Percentiles rank a stretch among this genome's conserved stretches.
phyloP scores from a whole-genome alignment of 2,113 vertebrate species.

The Pithys albifrons region DNA sequence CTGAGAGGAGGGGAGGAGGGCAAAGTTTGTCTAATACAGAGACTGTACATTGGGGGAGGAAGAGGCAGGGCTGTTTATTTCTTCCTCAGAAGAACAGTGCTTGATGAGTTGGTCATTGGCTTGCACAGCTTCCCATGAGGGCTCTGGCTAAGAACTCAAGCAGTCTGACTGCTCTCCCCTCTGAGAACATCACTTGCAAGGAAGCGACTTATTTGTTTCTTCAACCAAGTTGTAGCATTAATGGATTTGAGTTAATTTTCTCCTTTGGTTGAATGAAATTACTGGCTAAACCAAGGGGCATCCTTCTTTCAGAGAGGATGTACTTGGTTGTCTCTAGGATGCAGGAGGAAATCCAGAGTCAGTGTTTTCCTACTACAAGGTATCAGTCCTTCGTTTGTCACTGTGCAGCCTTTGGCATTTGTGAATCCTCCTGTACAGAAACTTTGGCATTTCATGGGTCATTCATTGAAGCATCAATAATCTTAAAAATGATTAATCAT shows the following conservation, averaged over 20 bases:
- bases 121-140: not conserved
- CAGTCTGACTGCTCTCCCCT: not conserved
- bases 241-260: not conserved
- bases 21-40: not conserved
- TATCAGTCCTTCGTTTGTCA: not conserved
- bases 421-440: not conserved
- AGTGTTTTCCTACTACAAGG: accelerated
- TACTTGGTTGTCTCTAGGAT: not conserved
- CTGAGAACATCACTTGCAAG: not conserved
- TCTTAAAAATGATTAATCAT: not conserved
- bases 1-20: not conserved
- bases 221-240: not conserved
- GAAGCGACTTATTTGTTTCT: not conserved
- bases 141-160: not conserved
- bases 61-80: not conserved
- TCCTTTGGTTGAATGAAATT: not conserved
- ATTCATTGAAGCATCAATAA: not conserved
- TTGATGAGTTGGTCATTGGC: not conserved
- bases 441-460: not conserved
- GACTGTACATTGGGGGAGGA: not conserved
- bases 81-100: not conserved
- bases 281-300: not conserved
- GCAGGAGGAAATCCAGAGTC: not conserved
- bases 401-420: not conserved
- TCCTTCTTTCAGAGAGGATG: not conserved